Conservation (phyloP, 2,888 invertebrate species). For the Mystacides longicornis region DNA sequence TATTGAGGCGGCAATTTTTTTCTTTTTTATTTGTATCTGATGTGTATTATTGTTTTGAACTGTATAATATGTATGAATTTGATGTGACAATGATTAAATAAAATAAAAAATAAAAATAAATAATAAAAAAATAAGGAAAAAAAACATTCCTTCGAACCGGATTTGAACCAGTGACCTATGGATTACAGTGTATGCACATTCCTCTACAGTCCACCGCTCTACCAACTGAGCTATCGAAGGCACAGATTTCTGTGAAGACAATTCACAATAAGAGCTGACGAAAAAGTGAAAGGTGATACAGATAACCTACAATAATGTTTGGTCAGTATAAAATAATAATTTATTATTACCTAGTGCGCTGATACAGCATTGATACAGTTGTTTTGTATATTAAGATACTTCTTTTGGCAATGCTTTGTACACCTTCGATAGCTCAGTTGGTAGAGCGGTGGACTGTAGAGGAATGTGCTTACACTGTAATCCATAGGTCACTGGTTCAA, state of each 20-base stretch:
- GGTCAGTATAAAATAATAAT: too few relatives aligned
- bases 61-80: too few relatives aligned
- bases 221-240: slow-evolving; percentile 54
- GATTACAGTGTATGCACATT: slow-evolving; percentile 35
- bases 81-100: too few relatives aligned
- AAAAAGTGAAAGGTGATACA: not conserved
- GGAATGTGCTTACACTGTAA: slow-evolving; percentile 32
- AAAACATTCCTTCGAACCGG: slow-evolving; percentile 23
- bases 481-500: slow-evolving; percentile 58
- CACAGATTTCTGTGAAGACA: not conserved
- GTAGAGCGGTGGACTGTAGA: slow-evolving; percentile 52
- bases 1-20: too few relatives aligned
- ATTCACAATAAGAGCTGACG: slow-evolving; percentile 1
- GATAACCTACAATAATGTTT: too few relatives aligned
- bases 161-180: slow-evolving; percentile 56
- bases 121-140: not conserved
- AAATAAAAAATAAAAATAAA: too few relatives aligned
- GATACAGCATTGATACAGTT: too few relatives aligned
- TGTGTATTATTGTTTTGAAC: too few relatives aligned
- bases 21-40: too few relatives aligned
- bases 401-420: not conserved
- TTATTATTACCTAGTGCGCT: too few relatives aligned
- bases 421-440: slow-evolving; percentile 52
- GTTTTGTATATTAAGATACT: not conserved
- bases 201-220: slow-evolving; percentile 50